A percentile compares a stretch with the other conserved stretches of the same genome.
phyloP scores from a whole-genome alignment of 1,140 invertebrate genomes.

The Alviniconcha marisindica region DNA sequence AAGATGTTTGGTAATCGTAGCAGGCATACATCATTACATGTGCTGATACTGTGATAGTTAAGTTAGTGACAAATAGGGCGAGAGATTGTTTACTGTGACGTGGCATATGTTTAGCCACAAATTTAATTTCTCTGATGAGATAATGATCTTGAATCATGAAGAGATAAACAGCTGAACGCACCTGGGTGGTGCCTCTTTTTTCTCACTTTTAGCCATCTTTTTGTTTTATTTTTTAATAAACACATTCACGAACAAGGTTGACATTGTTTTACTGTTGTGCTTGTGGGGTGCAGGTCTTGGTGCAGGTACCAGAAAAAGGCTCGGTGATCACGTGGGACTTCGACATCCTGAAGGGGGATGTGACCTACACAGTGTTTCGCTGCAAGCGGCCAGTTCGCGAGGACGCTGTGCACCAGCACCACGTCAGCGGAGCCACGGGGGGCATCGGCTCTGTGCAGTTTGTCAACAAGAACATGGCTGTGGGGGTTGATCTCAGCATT shows the following conservation, averaged over 20 bases:
- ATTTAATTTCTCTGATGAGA: too few relatives aligned
- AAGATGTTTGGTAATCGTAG: too few relatives aligned
- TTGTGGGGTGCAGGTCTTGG: slow-evolving; percentile 77
- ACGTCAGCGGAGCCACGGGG: slow-evolving; percentile 69
- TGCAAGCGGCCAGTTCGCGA: slow-evolving; percentile 77
- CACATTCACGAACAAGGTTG: neutral
- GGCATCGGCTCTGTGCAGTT: slow-evolving; percentile 72
- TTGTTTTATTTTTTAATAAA: neutral
- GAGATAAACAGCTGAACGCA: too few relatives aligned
- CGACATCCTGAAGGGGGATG: slow-evolving; percentile 93
- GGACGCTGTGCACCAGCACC: slow-evolving; percentile 67
- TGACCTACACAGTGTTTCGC: slow-evolving; percentile 91
- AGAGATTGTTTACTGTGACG: too few relatives aligned
- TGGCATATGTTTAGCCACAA: too few relatives aligned
- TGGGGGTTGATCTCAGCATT: slow-evolving; percentile 87
- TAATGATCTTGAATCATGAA: too few relatives aligned
- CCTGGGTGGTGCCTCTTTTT: too few relatives aligned
- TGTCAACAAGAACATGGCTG: slow-evolving; percentile 86
- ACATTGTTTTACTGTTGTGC: neutral
- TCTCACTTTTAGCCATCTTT: too few relatives aligned
- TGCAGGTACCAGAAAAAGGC: slow-evolving; percentile 88
- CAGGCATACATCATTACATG: too few relatives aligned
- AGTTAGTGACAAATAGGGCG: too few relatives aligned
- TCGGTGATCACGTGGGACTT: slow-evolving; percentile 98
- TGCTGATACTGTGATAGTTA: too few relatives aligned